Evolutionary conservation across 2,888 invertebrate genomes (phyloP), one percentile per base, ranked within the genome.

Genomic region (Kryphioiulus occultus): DNA sequence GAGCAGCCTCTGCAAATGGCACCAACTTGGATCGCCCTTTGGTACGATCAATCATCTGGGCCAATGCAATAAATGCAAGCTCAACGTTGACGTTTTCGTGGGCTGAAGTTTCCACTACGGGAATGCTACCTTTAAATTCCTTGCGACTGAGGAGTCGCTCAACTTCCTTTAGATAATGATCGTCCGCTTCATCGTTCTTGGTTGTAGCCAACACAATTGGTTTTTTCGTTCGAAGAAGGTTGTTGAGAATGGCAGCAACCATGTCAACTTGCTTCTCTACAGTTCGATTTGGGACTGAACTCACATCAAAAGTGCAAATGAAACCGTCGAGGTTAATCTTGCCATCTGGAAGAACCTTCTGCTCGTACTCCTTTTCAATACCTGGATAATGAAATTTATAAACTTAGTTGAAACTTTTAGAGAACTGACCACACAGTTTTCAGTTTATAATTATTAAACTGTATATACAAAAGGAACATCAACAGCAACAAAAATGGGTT

Each of bases 51-150:
- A 98, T 95, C 93, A 97, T 95, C 93, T 98, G 98, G 42, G 97
- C 98, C 88, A 99, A 93, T 87, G 97, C 93, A 91, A 98, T 94
- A 82, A 98, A 97, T 39, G 98, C 97, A 91, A 96, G 94, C 91
- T 99, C 98, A 68, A 98, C 96, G 92, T 99, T 99, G 89, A 99
- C 97, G 91, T 97, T 98, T 91, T 98, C 97, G 91, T 98, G 98
- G 22, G 99, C 95, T 10, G 98, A 99, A 0, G 98, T 97, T 93
- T 99, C 99, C 88, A 99, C 95, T 83, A 99, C 93, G 3, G 96
- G 95, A 90, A 99, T 96, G 91, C 95, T 94, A 68, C 90, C 90
- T 91, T 97, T 97, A 92, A 97, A 97, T 92, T 99, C 98, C 92
- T 98, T 98, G 87, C 97, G 94, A 91, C 95, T 94, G 44, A 98